These are phyloP conservation scores for Perca fluviatilis DNA, from an alignment of 2,113 vertebrate genomes.

Conservation along the genomic window DNA sequence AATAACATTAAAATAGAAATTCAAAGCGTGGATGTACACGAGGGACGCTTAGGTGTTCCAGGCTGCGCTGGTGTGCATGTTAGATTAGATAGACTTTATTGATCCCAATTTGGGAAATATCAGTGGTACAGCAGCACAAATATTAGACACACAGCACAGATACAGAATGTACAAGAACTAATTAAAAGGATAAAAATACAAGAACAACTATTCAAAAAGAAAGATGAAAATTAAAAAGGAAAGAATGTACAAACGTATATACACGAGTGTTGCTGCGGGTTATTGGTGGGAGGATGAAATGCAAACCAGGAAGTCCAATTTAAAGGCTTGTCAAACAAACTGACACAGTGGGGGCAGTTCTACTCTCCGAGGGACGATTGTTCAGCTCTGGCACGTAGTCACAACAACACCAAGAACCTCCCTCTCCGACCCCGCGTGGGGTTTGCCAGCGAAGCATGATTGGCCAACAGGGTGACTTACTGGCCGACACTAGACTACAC, in stretches of 20 bases:
- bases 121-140: no score
- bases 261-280: background rate
- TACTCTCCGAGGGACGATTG: background rate
- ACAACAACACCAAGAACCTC: background rate
- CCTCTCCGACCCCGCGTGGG: no score
- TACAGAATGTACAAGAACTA: no score
- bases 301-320: background rate
- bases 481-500: background rate
- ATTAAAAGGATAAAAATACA: no score
- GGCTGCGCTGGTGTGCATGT: background rate
- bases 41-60: no score
- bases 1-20: background rate
- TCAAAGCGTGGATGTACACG: background rate
- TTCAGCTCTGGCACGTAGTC: background rate
- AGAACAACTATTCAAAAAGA: no score
- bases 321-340: background rate
- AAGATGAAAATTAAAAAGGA: no score
- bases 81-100: background rate
- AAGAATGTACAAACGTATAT: no score
- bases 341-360: background rate
- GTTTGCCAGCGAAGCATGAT: background rate
- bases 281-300: constrained; percentile 4
- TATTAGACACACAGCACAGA: no score
- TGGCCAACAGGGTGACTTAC: background rate
- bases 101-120: no score